These are phyloP conservation scores for Pseudotriccus pelzelni DNA, from an alignment of 2,797 vertebrate genomes.

Conservation along the genomic window DNA sequence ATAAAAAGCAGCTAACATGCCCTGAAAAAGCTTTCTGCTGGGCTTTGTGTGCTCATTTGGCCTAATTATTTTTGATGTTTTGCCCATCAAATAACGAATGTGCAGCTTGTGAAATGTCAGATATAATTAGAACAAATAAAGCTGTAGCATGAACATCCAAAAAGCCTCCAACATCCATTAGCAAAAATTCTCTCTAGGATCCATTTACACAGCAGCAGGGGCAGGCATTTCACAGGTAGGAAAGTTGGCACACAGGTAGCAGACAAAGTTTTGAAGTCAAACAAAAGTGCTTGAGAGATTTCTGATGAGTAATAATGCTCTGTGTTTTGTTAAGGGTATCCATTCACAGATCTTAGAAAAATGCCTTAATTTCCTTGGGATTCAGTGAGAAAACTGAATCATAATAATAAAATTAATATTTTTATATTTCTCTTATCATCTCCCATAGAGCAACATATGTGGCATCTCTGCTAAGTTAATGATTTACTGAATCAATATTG, in stretches of 20 bases:
- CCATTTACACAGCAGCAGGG: neutral
- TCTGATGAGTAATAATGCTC: neutral
- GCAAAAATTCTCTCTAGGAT: neutral
- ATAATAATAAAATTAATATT: too few species aligned
- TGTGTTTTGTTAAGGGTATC: neutral
- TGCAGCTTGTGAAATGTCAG: slow-evolving; percentile 45
- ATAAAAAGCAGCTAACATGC: neutral
- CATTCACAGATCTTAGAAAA: neutral
- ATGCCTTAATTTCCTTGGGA: neutral
- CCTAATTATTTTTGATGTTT: slow-evolving; percentile 47
- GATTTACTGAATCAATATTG: neutral
- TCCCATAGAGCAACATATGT: neutral
- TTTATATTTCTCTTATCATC: neutral
- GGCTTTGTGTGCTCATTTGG: slow-evolving; percentile 12
- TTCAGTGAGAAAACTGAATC: neutral
- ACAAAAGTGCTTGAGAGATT: neutral
- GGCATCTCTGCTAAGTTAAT: neutral
- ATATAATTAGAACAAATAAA: slow-evolving; percentile 59
- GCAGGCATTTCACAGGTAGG: neutral
- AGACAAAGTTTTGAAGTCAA: neutral
- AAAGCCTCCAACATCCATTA: neutral
- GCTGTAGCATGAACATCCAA: neutral
- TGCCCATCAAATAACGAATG: slow-evolving; percentile 42
- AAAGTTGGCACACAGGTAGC: neutral
- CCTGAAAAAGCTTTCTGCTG: slow-evolving; percentile 46